Percentiles rank a stretch among this genome's conserved stretches.
These are phyloP conservation scores for Lucilia cuprina DNA, from an alignment of 1,140 invertebrate genomes.

Conservation along the genomic window DNA sequence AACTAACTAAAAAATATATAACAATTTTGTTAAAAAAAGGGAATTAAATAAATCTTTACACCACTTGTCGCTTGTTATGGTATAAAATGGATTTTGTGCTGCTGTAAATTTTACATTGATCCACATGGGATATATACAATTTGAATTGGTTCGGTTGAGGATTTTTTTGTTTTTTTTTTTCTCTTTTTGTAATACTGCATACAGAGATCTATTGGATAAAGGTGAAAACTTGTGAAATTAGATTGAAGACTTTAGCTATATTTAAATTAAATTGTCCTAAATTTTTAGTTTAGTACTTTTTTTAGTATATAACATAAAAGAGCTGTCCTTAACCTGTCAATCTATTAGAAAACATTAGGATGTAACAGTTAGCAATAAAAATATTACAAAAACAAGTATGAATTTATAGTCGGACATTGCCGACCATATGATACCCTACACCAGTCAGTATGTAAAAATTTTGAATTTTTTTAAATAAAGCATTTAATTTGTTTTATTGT, in stretches of 20 bases:
- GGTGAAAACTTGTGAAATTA: background rate
- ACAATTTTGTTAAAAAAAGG: background rate
- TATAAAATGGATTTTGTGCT: background rate
- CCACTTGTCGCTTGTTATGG: background rate
- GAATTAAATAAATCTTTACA: background rate
- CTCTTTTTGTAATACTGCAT: background rate
- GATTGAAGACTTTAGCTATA: background rate
- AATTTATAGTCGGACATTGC: too few relatives aligned
- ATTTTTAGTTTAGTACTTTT: too few relatives aligned
- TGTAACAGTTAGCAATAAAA: too few relatives aligned
- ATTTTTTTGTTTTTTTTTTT: background rate
- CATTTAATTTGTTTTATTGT: too few relatives aligned
- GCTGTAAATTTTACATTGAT: background rate
- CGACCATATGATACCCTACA: too few relatives aligned
- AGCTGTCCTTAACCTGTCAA: too few relatives aligned
- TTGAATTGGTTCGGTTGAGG: background rate
- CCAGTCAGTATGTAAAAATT: too few relatives aligned
- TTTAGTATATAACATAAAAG: too few relatives aligned
- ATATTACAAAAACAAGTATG: too few relatives aligned
- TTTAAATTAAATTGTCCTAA: too few relatives aligned
- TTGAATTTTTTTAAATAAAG: too few relatives aligned
- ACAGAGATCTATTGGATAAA: background rate
- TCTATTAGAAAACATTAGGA: too few relatives aligned
- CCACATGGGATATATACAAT: background rate
- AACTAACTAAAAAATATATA: background rate